Percentiles rank a stretch among this genome's conserved stretches.
Conservation (phyloP, 1,140 invertebrate species). For the Euwallacea similis region DNA sequence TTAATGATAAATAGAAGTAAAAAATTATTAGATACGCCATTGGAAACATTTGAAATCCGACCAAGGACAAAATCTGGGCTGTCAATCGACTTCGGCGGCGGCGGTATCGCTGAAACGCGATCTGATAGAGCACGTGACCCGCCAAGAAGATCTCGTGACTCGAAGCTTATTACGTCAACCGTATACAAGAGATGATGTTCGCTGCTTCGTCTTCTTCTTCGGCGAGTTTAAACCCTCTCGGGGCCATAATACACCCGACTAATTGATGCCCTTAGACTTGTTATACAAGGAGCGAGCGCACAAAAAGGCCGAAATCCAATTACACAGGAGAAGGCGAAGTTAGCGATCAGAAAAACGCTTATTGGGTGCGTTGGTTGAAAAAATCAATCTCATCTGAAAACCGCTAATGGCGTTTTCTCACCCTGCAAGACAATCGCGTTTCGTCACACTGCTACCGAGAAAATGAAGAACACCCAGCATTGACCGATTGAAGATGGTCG, state of each 20-base stretch:
- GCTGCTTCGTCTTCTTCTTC: not conserved
- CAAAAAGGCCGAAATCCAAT: not conserved
- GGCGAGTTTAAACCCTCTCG: no score
- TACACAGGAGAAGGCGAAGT: not conserved
- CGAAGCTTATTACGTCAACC: constrained; percentile 30
- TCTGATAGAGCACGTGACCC: constrained; percentile 35
- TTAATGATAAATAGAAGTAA: no score
- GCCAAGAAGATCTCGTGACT: constrained; percentile 28
- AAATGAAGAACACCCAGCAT: constrained; percentile 37
- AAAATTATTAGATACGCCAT: constrained; percentile 8
- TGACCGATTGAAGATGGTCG: constrained; percentile 34
- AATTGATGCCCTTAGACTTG: no score
- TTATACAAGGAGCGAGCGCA: no score
- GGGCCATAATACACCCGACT: no score
- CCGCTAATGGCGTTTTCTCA: constrained; percentile 32
- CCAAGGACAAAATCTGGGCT: constrained; percentile 34
- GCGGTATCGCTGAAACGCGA: constrained; percentile 31
- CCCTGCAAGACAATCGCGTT: constrained; percentile 30
- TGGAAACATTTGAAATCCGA: constrained; percentile 28
- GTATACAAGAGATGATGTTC: not conserved
- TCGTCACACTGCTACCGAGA: constrained; percentile 34
- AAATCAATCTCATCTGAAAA: constrained; percentile 27
- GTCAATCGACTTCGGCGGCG: constrained; percentile 31
- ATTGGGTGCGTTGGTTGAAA: constrained; percentile 14
- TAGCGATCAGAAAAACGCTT: constrained; percentile 1